These are phyloP conservation scores for Patiria pectinifera DNA, from an alignment of 53 echinoderm and acorn worm genomes.

Conservation along the genomic window DNA sequence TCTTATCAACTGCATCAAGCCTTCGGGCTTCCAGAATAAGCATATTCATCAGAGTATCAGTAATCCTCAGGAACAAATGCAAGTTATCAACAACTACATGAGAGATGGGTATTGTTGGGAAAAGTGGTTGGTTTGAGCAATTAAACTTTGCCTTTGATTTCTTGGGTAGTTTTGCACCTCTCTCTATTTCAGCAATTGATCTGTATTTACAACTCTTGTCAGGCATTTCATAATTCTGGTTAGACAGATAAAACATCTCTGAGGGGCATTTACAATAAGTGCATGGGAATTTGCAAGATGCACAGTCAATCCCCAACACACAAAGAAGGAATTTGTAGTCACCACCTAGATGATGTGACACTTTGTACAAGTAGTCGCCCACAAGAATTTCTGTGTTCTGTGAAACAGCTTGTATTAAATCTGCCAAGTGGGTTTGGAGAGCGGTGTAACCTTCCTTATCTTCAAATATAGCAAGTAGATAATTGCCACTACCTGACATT, in stretches of 20 bases:
- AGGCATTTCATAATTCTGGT: not conserved
- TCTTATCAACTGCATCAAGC: constrained; percentile 16
- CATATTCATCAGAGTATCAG: constrained; percentile 6
- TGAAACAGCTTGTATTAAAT: no score
- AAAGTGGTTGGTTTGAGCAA: not conserved
- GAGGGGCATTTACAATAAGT: constrained; percentile 19
- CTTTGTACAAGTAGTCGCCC: not conserved
- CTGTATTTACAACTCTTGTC: constrained; percentile 3
- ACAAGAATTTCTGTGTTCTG: no score
- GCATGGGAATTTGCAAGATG: not conserved
- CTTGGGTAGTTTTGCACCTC: constrained; percentile 4
- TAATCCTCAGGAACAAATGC: constrained; percentile 18
- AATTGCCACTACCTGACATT: no score
- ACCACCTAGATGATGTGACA: not conserved
- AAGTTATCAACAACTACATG: constrained; percentile 24
- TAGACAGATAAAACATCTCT: not conserved
- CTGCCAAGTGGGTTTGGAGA: no score
- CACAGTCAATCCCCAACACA: not conserved
- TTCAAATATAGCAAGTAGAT: no score
- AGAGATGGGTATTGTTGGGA: not conserved
- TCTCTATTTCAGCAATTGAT: constrained; percentile 6
- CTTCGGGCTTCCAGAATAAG: constrained; percentile 16
- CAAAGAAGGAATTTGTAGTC: constrained; percentile 6
- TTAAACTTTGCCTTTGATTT: not conserved
- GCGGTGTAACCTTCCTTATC: no score